Conservation (phyloP, 2,113 vertebrate genomes). For the Dascyllus trimaculatus region DNA sequence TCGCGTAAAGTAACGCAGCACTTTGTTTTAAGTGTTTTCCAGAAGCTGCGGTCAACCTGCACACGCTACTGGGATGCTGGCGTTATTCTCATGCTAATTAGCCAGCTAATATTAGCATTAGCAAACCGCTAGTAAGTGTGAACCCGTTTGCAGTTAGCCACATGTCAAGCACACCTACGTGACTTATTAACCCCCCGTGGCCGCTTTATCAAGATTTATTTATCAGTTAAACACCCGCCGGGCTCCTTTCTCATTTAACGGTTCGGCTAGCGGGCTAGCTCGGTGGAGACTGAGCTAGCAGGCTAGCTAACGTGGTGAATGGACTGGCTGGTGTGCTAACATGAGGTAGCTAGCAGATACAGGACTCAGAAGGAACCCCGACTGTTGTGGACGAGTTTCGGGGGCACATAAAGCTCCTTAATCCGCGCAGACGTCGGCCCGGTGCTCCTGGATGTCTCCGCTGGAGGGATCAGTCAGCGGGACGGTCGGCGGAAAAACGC, state of each 20-base stretch:
- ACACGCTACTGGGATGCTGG: slow-evolving; percentile 53
- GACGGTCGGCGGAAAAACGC: slow-evolving; percentile 46
- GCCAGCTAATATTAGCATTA: slow-evolving; percentile 54
- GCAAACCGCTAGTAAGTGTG: slow-evolving; percentile 8
- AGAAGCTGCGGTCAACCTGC: slow-evolving; percentile 2
- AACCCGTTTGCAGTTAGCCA: not conserved
- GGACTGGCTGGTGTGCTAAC: slow-evolving; percentile 35
- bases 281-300: slow-evolving; percentile 36
- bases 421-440: not conserved
- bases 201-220: not conserved
- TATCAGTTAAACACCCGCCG: fast-evolving
- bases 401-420: not conserved
- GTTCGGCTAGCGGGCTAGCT: slow-evolving; percentile 48
- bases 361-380: too few species aligned
- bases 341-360: slow-evolving; percentile 28
- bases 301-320: slow-evolving; percentile 61
- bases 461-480: not conserved
- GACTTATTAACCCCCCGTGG: fast-evolving
- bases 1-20: not conserved
- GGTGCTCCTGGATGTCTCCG: not conserved
- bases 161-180: not conserved
- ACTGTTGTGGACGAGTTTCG: not conserved
- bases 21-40: not conserved
- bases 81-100: slow-evolving; percentile 62
- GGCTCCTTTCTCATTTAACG: not conserved